Evolutionary conservation across 1,140 invertebrate genomes (phyloP).

Genomic region (Danaus melanippus): DNA sequence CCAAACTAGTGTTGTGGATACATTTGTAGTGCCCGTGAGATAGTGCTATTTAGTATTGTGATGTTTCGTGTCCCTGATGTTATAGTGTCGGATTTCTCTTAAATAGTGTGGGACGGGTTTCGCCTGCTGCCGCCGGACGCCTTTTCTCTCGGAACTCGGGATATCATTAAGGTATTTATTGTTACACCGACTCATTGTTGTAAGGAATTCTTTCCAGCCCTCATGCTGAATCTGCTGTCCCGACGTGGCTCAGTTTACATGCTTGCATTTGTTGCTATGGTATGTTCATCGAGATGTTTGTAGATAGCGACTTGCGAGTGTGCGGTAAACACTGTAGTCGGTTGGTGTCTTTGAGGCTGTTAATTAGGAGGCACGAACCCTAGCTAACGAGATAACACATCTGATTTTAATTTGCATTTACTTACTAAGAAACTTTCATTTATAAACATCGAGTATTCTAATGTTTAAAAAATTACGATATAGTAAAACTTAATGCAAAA

Average conservation of each 20-base stretch:
- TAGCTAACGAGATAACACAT: conserved; percentile 4
- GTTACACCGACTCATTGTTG: conserved; percentile 68
- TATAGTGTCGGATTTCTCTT: conserved; percentile 62
- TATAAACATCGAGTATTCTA: no score
- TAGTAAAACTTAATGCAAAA: no score
- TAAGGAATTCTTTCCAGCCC: conserved; percentile 63
- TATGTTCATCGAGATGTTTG: conserved; percentile 36
- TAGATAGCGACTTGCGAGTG: conserved; percentile 48
- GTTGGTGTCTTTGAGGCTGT: conserved; percentile 39
- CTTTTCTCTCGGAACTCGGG: conserved; percentile 63
- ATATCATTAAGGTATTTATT: conserved; percentile 73
- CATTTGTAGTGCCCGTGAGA: conserved; percentile 55
- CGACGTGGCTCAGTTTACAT: conserved; percentile 33
- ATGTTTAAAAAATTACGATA: no score
- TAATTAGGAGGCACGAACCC: conserved; percentile 42
- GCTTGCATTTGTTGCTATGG: conserved; percentile 16
- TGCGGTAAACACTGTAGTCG: conserved; percentile 33
- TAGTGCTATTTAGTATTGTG: conserved; percentile 59
- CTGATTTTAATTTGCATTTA: no score
- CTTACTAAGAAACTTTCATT: no score
- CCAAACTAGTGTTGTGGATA: conserved; percentile 63
- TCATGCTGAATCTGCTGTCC: conserved; percentile 62
- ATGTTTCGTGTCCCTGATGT: conserved; percentile 54
- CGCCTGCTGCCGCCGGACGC: conserved; percentile 57
- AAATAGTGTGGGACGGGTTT: conserved; percentile 54